phyloP scores from a whole-genome alignment of 30 jellyfish, hydroid and myxozoan species.

The Clytia hemisphaerica region DNA sequence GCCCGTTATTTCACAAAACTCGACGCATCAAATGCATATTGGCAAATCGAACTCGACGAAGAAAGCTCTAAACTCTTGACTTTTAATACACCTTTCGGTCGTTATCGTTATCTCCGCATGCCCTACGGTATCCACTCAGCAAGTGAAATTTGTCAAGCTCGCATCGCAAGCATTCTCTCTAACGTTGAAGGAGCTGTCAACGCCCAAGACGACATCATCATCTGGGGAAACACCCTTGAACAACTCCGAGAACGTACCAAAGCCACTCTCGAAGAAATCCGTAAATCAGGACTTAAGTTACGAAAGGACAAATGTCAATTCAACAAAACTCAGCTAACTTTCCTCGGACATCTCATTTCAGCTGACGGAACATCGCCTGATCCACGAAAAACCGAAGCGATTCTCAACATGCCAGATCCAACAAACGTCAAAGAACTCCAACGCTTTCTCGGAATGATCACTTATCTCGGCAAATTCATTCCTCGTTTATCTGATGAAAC shows the following conservation, averaged over 20 bases:
- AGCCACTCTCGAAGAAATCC: conserved; percentile 6
- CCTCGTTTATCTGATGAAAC: conserved; percentile 50
- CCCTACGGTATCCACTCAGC: conserved; percentile 67
- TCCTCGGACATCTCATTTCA: conserved; percentile 50
- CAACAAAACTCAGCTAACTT: conserved; percentile 16
- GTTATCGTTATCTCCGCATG: conserved; percentile 51
- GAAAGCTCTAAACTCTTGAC: conserved; percentile 45
- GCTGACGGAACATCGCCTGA: conserved; percentile 54
- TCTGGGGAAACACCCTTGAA: conserved; percentile 45
- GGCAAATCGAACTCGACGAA: conserved; percentile 49
- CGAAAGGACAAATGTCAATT: conserved; percentile 39
- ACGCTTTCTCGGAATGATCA: conserved; percentile 59
- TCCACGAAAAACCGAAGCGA: conserved; percentile 38
- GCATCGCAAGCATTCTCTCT: conserved; percentile 20
- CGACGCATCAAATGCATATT: conserved; percentile 47
- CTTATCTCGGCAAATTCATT: conserved; percentile 40
- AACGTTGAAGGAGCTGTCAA: conserved; percentile 36
- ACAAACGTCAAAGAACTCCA: conserved; percentile 40
- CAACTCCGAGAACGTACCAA: conserved; percentile 3
- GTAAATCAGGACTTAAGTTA: conserved; percentile 33
- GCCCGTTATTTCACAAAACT: conserved; percentile 54
- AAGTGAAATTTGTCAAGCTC: conserved; percentile 42
- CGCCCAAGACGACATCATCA: conserved; percentile 43
- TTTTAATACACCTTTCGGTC: conserved; percentile 61
- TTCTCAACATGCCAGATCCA: conserved; percentile 55